A percentile compares a stretch with the other conserved stretches of the same genome.
These are phyloP conservation scores for Stictocephala bisonia DNA, from an alignment of 2,888 invertebrate species.

Conservation along the genomic window DNA sequence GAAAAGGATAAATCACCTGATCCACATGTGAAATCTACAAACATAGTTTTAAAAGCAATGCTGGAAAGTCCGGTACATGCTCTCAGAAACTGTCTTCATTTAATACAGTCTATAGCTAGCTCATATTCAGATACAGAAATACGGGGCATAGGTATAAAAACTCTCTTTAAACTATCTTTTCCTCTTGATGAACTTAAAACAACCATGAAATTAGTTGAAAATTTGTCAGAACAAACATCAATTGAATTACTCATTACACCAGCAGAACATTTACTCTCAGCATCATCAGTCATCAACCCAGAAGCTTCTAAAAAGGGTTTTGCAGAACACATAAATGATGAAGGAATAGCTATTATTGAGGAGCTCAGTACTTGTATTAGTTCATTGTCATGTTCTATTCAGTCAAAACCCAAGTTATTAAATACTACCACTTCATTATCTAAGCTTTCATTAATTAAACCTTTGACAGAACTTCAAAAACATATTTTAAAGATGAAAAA, in stretches of 20 bases:
- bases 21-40: constrained; percentile 9
- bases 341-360: constrained; percentile 54
- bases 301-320: constrained; percentile 51
- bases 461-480: constrained; percentile 54
- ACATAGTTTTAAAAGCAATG: constrained; percentile 14
- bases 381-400: constrained; percentile 54
- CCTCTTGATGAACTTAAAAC: constrained; percentile 58
- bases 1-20: constrained; percentile 14
- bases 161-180: constrained; percentile 55
- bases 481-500: constrained; percentile 48
- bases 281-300: constrained; percentile 52
- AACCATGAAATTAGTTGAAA: constrained; percentile 57
- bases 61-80: constrained; percentile 10
- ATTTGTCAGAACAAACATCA: constrained; percentile 57
- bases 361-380: constrained; percentile 55
- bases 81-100: constrained; percentile 40
- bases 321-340: constrained; percentile 54
- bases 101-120: constrained; percentile 52
- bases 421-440: constrained; percentile 46
- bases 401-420: constrained; percentile 53
- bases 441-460: constrained; percentile 52
- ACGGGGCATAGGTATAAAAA: constrained; percentile 52
- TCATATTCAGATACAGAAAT: constrained; percentile 52
- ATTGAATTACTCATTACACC: constrained; percentile 57
- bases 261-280: constrained; percentile 52